phyloP scores from a whole-genome alignment of 2,113 vertebrate genomes.

The Clarias macrocephalus region DNA sequence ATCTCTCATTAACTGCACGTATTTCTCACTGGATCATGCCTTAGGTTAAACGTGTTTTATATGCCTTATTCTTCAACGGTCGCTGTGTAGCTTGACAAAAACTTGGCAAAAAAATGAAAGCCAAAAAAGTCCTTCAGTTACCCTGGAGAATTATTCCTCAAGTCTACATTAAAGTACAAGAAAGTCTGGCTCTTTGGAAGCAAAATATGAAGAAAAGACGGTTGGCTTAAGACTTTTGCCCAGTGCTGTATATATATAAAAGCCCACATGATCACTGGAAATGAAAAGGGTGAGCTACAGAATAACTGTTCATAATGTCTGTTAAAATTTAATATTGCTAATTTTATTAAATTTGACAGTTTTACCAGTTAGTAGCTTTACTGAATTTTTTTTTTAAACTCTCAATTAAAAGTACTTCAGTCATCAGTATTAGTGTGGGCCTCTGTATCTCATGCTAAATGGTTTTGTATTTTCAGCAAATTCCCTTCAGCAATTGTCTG shows the following conservation, averaged over 20 bases:
- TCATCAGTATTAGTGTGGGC: constrained; percentile 70
- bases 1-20: no score
- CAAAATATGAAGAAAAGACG: no score
- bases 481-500: constrained; percentile 76
- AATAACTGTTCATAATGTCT: neutral
- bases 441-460: constrained; percentile 59
- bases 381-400: constrained; percentile 30
- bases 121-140: no score
- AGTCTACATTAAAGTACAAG: no score
- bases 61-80: no score
- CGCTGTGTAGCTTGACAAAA: no score
- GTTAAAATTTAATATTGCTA: neutral
- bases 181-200: no score
- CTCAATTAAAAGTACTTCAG: constrained; percentile 69
- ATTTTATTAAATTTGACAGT: neutral
- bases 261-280: neutral
- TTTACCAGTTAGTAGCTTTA: neutral
- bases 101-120: no score
- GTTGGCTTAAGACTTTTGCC: no score
- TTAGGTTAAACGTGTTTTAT: no score
- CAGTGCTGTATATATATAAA: neutral
- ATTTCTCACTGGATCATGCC: no score
- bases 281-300: neutral
- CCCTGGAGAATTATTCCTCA: no score
- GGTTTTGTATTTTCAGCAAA: constrained; percentile 80